phyloP scores from a whole-genome alignment of 2,113 vertebrate species.

The Ginglymostoma cirratum region DNA sequence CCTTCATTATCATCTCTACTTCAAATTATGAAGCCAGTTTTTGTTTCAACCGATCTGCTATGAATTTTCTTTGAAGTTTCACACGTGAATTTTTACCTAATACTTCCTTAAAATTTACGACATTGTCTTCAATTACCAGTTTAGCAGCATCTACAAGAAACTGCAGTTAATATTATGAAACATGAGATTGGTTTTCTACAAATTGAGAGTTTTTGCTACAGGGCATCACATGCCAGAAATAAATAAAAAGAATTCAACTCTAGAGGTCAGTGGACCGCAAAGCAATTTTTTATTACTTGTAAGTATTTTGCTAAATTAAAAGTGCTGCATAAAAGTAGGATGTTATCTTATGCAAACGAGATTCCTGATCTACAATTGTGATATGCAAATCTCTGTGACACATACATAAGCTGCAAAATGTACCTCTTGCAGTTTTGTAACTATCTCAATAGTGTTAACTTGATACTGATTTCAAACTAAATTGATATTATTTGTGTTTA shows the following conservation, averaged over 20 bases:
- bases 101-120: background rate
- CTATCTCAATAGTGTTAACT: background rate
- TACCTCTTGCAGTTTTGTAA: background rate
- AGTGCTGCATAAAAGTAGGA: background rate
- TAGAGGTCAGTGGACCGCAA: background rate
- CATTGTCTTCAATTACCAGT: background rate
- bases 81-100: background rate
- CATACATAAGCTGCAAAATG: background rate
- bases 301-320: background rate
- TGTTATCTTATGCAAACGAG: background rate
- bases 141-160: background rate
- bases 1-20: background rate
- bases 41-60: background rate
- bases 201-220: background rate
- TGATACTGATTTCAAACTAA: background rate
- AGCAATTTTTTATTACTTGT: background rate
- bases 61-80: background rate
- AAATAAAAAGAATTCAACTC: background rate
- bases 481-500: background rate
- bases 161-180: background rate
- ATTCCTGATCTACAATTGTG: background rate
- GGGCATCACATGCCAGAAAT: background rate
- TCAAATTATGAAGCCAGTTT: background rate
- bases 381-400: background rate
- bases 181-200: background rate